phyloP scores from a whole-genome alignment of 2,113 vertebrate genomes.

The Petaurus breviceps region DNA sequence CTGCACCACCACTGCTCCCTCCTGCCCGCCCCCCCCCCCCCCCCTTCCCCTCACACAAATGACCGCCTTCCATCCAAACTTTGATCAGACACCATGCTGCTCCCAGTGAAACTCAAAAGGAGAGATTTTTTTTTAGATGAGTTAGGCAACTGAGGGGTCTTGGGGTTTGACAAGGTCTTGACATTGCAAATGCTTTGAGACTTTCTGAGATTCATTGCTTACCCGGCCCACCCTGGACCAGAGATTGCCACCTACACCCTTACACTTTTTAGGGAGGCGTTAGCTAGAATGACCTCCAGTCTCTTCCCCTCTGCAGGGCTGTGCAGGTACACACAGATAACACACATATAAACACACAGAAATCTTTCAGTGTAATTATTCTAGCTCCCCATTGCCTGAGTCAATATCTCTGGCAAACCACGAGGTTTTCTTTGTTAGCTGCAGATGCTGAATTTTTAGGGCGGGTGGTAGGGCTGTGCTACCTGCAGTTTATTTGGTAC shows the following conservation, averaged over 20 bases:
- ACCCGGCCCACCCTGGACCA: background rate
- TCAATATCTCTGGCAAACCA: background rate
- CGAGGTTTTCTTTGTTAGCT: slow-evolving; percentile 1
- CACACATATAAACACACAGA: background rate
- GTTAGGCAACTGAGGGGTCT: background rate
- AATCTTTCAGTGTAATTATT: background rate
- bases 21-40: background rate
- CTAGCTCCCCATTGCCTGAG: background rate
- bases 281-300: background rate
- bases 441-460: background rate
- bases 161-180: background rate
- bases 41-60: background rate
- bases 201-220: background rate
- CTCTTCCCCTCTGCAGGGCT: background rate
- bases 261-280: background rate
- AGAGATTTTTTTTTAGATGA: background rate
- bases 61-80: background rate
- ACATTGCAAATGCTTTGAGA: background rate
- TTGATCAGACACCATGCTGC: background rate
- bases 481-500: background rate
- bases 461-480: background rate
- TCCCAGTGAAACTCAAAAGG: background rate
- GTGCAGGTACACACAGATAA: background rate
- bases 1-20: background rate
- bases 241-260: background rate